These are phyloP conservation scores for Salminus brasiliensis DNA, from an alignment of 2,113 vertebrate genomes.

Conservation along the genomic window DNA sequence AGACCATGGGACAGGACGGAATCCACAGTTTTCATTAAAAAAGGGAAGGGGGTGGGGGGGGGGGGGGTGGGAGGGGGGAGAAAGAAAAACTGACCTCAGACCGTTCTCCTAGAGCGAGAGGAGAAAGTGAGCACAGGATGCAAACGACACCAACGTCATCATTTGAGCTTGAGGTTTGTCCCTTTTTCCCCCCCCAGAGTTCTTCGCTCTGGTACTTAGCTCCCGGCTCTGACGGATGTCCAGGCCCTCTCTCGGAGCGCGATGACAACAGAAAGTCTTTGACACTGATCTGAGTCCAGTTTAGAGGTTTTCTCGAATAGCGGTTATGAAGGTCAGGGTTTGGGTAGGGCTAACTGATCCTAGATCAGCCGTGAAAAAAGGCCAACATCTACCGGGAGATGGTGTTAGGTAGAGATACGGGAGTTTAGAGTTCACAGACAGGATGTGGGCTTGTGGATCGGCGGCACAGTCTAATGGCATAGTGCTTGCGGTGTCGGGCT, in stretches of 20 bases:
- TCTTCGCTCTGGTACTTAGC: constrained; percentile 32
- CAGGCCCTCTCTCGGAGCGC: constrained; percentile 5
- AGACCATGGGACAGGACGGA: constrained; percentile 84
- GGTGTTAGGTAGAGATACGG: constrained; percentile 43
- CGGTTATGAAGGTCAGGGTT: neutral
- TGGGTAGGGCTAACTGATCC: constrained; percentile 25
- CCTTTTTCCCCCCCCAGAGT: constrained; percentile 40
- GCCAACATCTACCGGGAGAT: constrained; percentile 7
- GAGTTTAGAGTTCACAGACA: constrained; percentile 40
- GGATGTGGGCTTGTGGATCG: constrained; percentile 28
- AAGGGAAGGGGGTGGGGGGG: constrained; percentile 14
- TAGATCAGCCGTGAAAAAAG: constrained; percentile 30
- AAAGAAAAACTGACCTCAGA: constrained; percentile 39
- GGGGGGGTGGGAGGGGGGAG: constrained; percentile 21
- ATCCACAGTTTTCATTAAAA: constrained; percentile 76
- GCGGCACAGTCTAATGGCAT: constrained; percentile 15
- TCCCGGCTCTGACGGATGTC: neutral
- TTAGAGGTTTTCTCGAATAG: constrained; percentile 13
- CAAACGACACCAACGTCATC: constrained; percentile 67
- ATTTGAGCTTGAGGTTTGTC: constrained; percentile 77
- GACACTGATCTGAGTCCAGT: constrained; percentile 24
- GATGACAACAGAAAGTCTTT: neutral
- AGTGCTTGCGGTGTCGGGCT: neutral
- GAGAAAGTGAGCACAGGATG: constrained; percentile 68
- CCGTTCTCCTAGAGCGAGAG: constrained; percentile 20